Percentiles rank a stretch among this genome's conserved stretches.
phyloP scores from a whole-genome alignment of 2,113 vertebrate species.

The Ascaphus truei region DNA sequence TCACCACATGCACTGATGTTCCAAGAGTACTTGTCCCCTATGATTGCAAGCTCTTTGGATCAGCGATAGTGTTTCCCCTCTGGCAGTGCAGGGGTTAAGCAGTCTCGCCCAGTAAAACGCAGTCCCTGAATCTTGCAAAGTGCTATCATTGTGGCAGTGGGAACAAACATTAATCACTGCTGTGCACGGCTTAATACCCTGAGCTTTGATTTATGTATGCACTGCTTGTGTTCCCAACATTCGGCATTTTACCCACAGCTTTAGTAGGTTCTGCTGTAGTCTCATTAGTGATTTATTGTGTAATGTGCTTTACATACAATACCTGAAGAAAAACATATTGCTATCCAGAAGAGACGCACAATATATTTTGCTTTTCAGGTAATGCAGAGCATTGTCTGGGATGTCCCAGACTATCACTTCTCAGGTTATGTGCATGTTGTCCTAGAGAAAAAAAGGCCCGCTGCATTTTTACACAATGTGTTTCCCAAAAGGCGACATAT shows the following conservation, averaged over 20 bases:
- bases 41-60: background rate
- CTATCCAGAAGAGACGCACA: background rate
- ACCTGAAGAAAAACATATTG: background rate
- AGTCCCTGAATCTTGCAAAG: background rate
- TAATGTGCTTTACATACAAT: background rate
- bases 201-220: constrained; percentile 10
- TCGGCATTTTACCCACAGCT: constrained; percentile 7
- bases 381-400: background rate
- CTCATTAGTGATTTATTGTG: constrained; percentile 14
- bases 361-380: background rate
- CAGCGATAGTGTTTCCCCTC: background rate
- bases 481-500: background rate
- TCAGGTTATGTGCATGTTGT: background rate
- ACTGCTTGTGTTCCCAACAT: background rate
- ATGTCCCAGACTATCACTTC: no score
- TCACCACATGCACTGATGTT: no score
- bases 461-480: background rate
- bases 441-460: background rate
- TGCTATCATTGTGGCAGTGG: background rate
- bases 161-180: constrained; percentile 5
- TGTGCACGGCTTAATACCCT: background rate
- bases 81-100: background rate
- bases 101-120: background rate
- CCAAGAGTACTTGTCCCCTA: background rate
- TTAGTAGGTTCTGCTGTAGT: background rate